Percentiles rank a stretch among this genome's conserved stretches.
Conservation (phyloP, 35 echinoderm and acorn worm species). For the Ophiothrix spiculata region DNA sequence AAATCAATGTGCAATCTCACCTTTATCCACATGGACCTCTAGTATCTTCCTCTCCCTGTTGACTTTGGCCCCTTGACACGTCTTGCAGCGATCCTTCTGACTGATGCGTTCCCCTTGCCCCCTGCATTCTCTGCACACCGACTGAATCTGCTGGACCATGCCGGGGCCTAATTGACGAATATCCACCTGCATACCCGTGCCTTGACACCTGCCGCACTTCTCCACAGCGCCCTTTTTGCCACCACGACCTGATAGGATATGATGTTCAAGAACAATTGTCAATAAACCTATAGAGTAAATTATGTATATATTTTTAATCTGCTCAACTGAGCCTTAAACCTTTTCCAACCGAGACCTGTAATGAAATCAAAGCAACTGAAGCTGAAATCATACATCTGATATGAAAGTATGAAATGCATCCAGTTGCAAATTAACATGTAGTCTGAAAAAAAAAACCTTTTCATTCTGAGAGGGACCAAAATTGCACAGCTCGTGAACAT, state of each 20-base stretch:
- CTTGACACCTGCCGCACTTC: constrained; percentile 69
- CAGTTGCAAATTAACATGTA: no score
- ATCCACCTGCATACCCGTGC: constrained; percentile 76
- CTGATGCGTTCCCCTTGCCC: constrained; percentile 89
- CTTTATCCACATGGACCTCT: constrained; percentile 96
- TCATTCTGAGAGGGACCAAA: no score
- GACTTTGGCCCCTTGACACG: constrained; percentile 79
- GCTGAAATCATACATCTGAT: no score
- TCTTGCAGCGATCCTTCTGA: constrained; percentile 77
- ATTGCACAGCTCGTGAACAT: no score
- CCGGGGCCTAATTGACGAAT: constrained; percentile 77
- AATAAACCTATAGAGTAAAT: no score
- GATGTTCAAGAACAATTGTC: no score
- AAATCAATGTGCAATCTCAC: constrained; percentile 32
- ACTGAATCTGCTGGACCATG: constrained; percentile 96
- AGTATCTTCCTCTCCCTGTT: constrained; percentile 84
- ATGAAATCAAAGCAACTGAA: no score
- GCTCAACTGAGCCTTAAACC: no score
- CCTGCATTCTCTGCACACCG: constrained; percentile 55
- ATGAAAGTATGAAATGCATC: no score
- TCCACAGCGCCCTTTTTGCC: constrained; percentile 97
- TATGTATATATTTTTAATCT: no score
- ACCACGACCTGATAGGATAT: constrained; percentile 88
- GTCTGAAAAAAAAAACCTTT: no score
- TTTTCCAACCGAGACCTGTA: no score